phyloP scores from a whole-genome alignment of 2,888 invertebrate species.

The Drosophila quinaria region DNA sequence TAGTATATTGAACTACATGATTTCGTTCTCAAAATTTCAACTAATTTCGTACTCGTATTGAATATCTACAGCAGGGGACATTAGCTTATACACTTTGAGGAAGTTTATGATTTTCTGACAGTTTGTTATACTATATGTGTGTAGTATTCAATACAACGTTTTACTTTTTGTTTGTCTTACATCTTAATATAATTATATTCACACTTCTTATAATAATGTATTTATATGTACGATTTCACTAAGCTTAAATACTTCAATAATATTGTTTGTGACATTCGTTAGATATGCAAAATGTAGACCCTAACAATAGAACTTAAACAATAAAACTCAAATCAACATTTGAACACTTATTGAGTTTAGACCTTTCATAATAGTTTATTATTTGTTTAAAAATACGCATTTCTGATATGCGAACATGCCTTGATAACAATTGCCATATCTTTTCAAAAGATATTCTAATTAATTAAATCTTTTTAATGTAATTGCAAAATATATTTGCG shows the following conservation, averaged over 20 bases:
- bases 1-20: constrained; percentile 43
- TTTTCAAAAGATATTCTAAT: constrained; percentile 30
- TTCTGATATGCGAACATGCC: constrained; percentile 73
- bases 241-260: constrained; percentile 36
- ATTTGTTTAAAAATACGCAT: constrained; percentile 31
- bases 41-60: constrained; percentile 53
- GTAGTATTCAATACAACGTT: constrained; percentile 39
- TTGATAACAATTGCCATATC: constrained; percentile 72
- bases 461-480: constrained; percentile 16
- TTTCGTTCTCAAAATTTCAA: constrained; percentile 50
- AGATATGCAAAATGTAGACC: constrained; percentile 52
- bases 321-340: constrained; percentile 51
- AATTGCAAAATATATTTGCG: constrained; percentile 20
- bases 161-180: constrained; percentile 5
- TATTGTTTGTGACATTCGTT: constrained; percentile 36
- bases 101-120: constrained; percentile 65
- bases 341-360: constrained; percentile 61
- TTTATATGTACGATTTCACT: constrained; percentile 46
- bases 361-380: constrained; percentile 48
- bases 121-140: constrained; percentile 6
- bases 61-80: constrained; percentile 70
- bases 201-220: constrained; percentile 26
- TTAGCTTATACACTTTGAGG: constrained; percentile 61
- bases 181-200: constrained; percentile 35
- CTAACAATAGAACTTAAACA: constrained; percentile 26